These are phyloP conservation scores for Drosophila nigromelanica DNA, from an alignment of 1,140 invertebrate species.

Conservation along the genomic window DNA sequence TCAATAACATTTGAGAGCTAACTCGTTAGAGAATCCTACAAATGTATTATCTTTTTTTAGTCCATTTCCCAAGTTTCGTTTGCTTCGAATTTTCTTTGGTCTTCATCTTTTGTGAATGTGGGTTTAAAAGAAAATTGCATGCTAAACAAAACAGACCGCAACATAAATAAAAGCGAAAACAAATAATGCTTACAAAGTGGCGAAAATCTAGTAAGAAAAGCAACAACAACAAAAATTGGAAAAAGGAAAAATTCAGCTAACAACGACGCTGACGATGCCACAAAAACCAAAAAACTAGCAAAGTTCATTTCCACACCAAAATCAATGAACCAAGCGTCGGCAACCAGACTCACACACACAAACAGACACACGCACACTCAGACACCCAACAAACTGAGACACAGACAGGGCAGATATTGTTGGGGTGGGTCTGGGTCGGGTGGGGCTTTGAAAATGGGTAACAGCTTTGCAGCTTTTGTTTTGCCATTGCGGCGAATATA, in stretches of 20 bases:
- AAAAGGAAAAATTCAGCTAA: constrained; percentile 10
- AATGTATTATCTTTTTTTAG: not conserved
- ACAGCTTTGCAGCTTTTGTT: constrained; percentile 79
- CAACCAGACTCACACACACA: constrained; percentile 51
- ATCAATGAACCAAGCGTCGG: constrained; percentile 70
- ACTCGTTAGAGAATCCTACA: not conserved
- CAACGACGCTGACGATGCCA: constrained; percentile 18
- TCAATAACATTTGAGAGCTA: no score
- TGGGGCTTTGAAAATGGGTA: constrained; percentile 34
- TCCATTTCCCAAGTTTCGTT: not conserved
- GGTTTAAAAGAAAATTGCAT: constrained; percentile 55
- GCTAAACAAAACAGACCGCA: constrained; percentile 65
- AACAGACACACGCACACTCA: constrained; percentile 8
- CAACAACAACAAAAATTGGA: constrained; percentile 12
- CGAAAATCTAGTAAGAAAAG: constrained; percentile 57
- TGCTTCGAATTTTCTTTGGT: not conserved
- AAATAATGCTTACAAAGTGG: constrained; percentile 79
- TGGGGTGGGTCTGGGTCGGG: constrained; percentile 53
- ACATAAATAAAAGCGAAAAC: constrained; percentile 76
- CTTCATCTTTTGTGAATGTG: constrained; percentile 1
- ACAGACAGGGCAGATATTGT: constrained; percentile 67
- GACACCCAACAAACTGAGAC: constrained; percentile 14
- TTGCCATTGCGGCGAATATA: constrained; percentile 51
- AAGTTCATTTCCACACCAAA: constrained; percentile 80
- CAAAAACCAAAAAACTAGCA: constrained; percentile 55